These are phyloP conservation scores for Ardeotis arabs DNA, from an alignment of 2,113 vertebrate species.

Conservation along the genomic window DNA sequence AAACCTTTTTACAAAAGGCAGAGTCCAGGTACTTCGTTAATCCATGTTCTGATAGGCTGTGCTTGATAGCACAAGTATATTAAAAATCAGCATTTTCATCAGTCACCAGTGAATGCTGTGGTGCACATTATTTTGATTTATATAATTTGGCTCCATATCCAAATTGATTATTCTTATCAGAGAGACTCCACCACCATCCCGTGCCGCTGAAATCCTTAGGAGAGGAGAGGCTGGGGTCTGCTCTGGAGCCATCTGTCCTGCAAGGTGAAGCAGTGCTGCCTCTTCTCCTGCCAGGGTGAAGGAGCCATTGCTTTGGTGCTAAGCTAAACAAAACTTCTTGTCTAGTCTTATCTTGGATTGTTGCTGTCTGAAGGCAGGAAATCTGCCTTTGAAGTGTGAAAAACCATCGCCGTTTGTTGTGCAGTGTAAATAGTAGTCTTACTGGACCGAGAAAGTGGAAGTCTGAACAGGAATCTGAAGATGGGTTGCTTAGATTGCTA, in stretches of 20 bases:
- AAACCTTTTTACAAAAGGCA: neutral
- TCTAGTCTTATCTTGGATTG: neutral
- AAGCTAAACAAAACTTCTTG: neutral
- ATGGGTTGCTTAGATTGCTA: neutral
- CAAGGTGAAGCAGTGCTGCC: neutral
- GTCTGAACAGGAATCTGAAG: neutral
- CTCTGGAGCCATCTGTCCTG: neutral
- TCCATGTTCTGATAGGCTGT: neutral
- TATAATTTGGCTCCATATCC: neutral
- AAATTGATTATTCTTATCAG: neutral
- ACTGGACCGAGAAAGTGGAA: neutral
- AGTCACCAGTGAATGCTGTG: neutral
- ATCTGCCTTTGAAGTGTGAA: neutral
- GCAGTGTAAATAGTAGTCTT: neutral
- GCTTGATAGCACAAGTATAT: neutral
- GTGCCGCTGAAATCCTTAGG: neutral
- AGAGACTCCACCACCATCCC: neutral
- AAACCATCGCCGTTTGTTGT: neutral
- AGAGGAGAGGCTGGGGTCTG: neutral
- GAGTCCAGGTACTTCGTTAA: neutral
- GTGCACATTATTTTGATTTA: neutral
- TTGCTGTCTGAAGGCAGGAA: neutral
- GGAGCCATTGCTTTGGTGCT: neutral
- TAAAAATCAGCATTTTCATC: conserved; percentile 10
- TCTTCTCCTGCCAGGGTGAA: neutral